Percentiles rank a stretch among this genome's conserved stretches.
phyloP scores from a whole-genome alignment of 2,888 invertebrate genomes.

The Drosophila lacicola region DNA sequence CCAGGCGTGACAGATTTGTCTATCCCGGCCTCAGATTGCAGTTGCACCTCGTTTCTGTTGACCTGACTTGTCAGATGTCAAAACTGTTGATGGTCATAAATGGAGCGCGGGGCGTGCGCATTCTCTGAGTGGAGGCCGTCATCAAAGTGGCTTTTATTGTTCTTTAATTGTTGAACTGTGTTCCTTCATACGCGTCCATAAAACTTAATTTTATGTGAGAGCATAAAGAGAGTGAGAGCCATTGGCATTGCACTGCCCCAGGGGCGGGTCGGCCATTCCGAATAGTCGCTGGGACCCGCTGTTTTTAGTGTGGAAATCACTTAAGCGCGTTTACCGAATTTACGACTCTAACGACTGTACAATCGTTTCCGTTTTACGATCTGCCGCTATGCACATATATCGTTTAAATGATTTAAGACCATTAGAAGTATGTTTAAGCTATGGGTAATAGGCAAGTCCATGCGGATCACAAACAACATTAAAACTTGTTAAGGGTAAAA shows the following conservation, averaged over 20 bases:
- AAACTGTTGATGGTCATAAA: constrained; percentile 64
- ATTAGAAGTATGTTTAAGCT: constrained; percentile 31
- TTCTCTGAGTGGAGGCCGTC: constrained; percentile 32
- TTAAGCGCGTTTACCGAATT: constrained; percentile 74
- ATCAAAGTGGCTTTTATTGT: constrained; percentile 77
- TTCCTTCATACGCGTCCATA: constrained; percentile 60
- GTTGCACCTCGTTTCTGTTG: constrained; percentile 49
- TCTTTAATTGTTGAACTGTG: constrained; percentile 81
- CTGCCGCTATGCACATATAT: constrained; percentile 26
- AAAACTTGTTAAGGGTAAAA: no score
- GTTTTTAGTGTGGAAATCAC: constrained; percentile 77
- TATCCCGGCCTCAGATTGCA: constrained; percentile 25
- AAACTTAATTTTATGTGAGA: constrained; percentile 69
- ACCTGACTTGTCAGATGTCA: constrained; percentile 71
- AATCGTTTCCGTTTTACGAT: constrained; percentile 67
- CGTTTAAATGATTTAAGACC: constrained; percentile 62
- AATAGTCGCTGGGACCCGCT: constrained; percentile 66
- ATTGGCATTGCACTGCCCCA: constrained; percentile 5
- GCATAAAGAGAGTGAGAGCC: constrained; percentile 33
- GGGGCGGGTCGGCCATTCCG: not conserved
- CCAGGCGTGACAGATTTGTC: constrained; percentile 64
- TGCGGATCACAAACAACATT: not conserved
- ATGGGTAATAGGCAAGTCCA: not conserved
- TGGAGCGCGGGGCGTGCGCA: not conserved
- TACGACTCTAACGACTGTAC: constrained; percentile 61